Conservation (phyloP, 2,797 vertebrate species). For the Apogon hyalosoma region DNA sequence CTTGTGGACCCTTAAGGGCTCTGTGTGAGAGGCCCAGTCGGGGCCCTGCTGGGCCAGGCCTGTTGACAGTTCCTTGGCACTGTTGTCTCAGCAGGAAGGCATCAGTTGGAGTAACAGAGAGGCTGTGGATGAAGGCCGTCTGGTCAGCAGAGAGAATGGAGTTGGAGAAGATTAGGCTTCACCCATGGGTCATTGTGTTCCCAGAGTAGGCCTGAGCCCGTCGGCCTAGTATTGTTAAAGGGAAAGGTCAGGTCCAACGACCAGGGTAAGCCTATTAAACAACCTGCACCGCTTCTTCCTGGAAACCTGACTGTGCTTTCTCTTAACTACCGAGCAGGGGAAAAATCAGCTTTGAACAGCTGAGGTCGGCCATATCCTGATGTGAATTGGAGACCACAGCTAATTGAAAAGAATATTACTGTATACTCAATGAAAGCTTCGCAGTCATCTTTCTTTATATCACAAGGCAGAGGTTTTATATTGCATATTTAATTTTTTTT, state of each 20-base stretch:
- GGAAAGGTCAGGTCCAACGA: slow-evolving; percentile 92
- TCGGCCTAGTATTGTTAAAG: slow-evolving; percentile 90
- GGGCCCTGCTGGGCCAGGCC: slow-evolving; percentile 86
- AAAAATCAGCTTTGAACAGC: slow-evolving; percentile 67
- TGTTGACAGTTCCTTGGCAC: slow-evolving; percentile 94
- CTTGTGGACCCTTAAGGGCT: slow-evolving; percentile 65
- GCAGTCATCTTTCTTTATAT: slow-evolving; percentile 57
- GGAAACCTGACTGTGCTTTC: slow-evolving; percentile 80
- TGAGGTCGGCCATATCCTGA: slow-evolving; percentile 75
- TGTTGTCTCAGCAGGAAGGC: slow-evolving; percentile 97
- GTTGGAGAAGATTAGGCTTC: slow-evolving; percentile 96
- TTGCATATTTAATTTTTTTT: slow-evolving; percentile 43
- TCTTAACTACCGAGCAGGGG: slow-evolving; percentile 69
- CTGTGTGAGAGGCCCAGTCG: slow-evolving; percentile 73
- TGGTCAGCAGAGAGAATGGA: slow-evolving; percentile 83
- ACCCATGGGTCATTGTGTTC: slow-evolving; percentile 91
- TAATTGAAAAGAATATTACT: slow-evolving; percentile 77
- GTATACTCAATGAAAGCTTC: slow-evolving; percentile 56
- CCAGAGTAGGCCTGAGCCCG: slow-evolving; percentile 88
- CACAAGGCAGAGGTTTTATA: slow-evolving; percentile 48
- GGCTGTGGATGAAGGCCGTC: slow-evolving; percentile 84
- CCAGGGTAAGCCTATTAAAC: slow-evolving; percentile 89
- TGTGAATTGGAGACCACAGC: slow-evolving; percentile 67
- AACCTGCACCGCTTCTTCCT: slow-evolving; percentile 67
- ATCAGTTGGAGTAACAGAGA: slow-evolving; percentile 94